Evolutionary conservation across 92 coral and sea anemone genomes (phyloP).

Genomic region (Porites divaricata): DNA sequence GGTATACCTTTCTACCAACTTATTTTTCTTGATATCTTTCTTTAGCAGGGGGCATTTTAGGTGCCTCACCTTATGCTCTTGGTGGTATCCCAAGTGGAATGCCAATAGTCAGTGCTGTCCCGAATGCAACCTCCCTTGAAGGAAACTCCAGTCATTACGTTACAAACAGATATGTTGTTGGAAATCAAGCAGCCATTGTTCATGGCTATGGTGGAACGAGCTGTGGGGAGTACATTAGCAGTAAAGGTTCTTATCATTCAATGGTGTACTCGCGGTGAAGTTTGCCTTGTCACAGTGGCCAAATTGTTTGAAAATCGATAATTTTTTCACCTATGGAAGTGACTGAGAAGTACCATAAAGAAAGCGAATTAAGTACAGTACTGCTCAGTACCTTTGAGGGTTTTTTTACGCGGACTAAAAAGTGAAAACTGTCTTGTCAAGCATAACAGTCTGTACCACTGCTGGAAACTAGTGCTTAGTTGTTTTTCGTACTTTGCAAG

Average conservation of each 20-base stretch:
- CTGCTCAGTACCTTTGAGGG: neutral
- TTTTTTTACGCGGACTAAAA: no score
- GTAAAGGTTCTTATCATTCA: conserved; percentile 28
- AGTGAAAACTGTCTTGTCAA: no score
- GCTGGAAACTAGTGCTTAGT: no score
- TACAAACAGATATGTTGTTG: conserved; percentile 68
- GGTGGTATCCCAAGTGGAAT: conserved; percentile 50
- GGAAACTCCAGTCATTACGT: conserved; percentile 52
- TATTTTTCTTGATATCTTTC: neutral
- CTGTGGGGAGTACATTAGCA: conserved; percentile 45
- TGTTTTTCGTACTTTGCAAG: no score
- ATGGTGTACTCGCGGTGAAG: conserved; percentile 46
- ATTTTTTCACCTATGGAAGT: neutral
- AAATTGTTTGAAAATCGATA: neutral
- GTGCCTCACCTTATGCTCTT: conserved; percentile 42
- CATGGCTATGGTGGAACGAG: conserved; percentile 38
- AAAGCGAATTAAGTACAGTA: neutral
- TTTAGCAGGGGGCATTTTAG: conserved; percentile 32
- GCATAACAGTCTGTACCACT: no score
- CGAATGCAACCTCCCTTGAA: conserved; percentile 40
- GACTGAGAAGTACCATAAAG: neutral
- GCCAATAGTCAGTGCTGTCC: conserved; percentile 49
- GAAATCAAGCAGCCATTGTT: conserved; percentile 70
- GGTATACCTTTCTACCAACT: neutral
- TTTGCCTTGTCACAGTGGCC: neutral